A percentile compares a stretch with the other conserved stretches of the same genome.
phyloP scores from a whole-genome alignment of 2,113 vertebrate species.

The Triplophysa siluroides region DNA sequence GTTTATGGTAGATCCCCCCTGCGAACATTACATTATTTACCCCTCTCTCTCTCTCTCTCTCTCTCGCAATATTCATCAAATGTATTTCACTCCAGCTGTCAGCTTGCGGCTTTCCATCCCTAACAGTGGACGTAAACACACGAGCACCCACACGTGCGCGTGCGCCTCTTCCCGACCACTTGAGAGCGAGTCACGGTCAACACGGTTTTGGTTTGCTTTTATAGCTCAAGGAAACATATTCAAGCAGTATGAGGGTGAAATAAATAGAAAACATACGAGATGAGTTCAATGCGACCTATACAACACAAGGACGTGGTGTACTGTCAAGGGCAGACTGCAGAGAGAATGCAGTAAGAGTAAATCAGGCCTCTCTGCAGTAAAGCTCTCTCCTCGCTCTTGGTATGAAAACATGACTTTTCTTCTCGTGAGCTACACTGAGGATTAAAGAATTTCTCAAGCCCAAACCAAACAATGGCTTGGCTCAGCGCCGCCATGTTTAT shows the following conservation, averaged over 20 bases:
- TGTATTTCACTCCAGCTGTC: slow-evolving; percentile 12
- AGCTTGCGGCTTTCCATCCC: not conserved
- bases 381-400: slow-evolving; percentile 18
- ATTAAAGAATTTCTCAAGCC: slow-evolving; percentile 29
- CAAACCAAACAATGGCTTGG: slow-evolving; percentile 7
- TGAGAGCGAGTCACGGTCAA: not conserved
- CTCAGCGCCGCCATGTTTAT: not conserved
- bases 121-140: slow-evolving; percentile 25
- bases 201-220: not conserved
- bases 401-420: slow-evolving; percentile 6
- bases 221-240: not conserved
- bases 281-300: not conserved
- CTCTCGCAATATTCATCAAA: slow-evolving; percentile 28
- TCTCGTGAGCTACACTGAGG: not conserved
- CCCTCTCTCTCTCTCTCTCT: not conserved
- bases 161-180: not conserved
- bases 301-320: not conserved
- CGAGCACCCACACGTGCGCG: not conserved
- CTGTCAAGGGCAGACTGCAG: slow-evolving; percentile 25
- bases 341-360: slow-evolving; percentile 38
- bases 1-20: slow-evolving; percentile 2
- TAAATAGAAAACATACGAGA: not conserved
- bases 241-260: not conserved
- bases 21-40: slow-evolving; percentile 28
- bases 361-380: slow-evolving; percentile 36